Percentiles rank a stretch among this genome's conserved stretches.
Conservation (phyloP, 2,113 vertebrate species). For the Cairina moschata region DNA sequence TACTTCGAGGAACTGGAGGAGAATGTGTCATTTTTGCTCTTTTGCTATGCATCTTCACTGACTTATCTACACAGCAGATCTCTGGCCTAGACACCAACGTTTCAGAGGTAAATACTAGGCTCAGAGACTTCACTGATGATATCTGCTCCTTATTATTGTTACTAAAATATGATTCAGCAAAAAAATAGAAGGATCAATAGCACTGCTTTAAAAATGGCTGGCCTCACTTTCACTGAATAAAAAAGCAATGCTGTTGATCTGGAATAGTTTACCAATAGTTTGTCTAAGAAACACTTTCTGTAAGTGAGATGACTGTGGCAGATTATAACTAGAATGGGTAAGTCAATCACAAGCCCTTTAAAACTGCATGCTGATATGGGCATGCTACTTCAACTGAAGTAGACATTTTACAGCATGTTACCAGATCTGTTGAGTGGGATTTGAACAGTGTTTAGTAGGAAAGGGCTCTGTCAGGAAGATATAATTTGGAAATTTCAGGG, state of each 20-base stretch:
- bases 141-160: background rate
- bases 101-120: background rate
- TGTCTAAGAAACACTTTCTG: background rate
- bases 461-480: background rate
- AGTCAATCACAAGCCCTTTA: background rate
- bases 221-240: background rate
- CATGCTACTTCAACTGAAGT: background rate
- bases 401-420: background rate
- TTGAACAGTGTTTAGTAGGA: background rate
- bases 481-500: background rate
- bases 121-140: background rate
- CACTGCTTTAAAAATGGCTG: background rate
- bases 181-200: background rate
- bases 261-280: background rate
- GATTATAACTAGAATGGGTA: background rate
- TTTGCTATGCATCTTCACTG: background rate
- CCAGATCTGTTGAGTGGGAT: background rate
- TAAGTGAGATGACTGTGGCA: background rate
- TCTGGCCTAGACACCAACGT: background rate
- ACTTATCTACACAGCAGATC: background rate
- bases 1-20: background rate
- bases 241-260: background rate
- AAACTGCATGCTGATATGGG: background rate
- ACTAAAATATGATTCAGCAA: background rate
- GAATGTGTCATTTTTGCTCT: background rate